A percentile compares a stretch with the other conserved stretches of the same genome.
Evolutionary conservation across 2,888 invertebrate genomes (phyloP).

Genomic region (Apodemia duryi): DNA sequence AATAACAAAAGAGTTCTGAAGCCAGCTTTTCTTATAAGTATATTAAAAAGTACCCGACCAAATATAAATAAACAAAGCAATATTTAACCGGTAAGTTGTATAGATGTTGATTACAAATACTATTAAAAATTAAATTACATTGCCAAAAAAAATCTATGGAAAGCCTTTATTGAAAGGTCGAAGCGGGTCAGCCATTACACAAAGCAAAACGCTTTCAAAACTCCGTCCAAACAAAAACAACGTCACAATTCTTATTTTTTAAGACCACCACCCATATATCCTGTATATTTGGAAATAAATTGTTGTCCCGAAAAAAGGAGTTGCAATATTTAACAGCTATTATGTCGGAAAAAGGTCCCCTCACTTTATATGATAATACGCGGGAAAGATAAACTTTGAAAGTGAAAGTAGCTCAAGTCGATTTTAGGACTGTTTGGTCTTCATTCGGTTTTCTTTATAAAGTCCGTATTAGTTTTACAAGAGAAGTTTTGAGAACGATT

Average conservation of each 20-base stretch:
- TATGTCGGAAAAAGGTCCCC: slow-evolving; percentile 34
- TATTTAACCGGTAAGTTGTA: too few species aligned
- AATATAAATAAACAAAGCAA: too few species aligned
- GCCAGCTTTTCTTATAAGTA: too few species aligned
- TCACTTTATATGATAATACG: slow-evolving; percentile 36
- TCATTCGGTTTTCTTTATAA: slow-evolving; percentile 14
- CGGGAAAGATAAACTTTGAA: slow-evolving; percentile 19
- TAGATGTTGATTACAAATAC: too few species aligned
- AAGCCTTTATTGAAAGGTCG: background rate
- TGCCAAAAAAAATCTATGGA: background rate
- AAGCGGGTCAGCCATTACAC: background rate
- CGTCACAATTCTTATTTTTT: slow-evolving; percentile 21
- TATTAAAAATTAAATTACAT: background rate
- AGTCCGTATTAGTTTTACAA: slow-evolving; percentile 14
- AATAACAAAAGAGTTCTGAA: too few species aligned
- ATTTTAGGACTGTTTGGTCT: slow-evolving; percentile 17
- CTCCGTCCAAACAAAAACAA: slow-evolving; percentile 14
- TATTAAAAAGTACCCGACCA: too few species aligned
- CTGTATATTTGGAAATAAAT: slow-evolving; percentile 32
- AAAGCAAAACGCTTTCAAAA: background rate
- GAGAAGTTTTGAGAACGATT: slow-evolving; percentile 9
- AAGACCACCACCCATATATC: slow-evolving; percentile 19
- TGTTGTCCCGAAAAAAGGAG: slow-evolving; percentile 30
- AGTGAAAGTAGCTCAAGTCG: slow-evolving; percentile 15
- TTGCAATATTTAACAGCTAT: slow-evolving; percentile 37